Percentiles rank a stretch among this genome's conserved stretches.
phyloP scores from a whole-genome alignment of 2,113 vertebrate genomes.

The Paradoxurus hermaphroditus region DNA sequence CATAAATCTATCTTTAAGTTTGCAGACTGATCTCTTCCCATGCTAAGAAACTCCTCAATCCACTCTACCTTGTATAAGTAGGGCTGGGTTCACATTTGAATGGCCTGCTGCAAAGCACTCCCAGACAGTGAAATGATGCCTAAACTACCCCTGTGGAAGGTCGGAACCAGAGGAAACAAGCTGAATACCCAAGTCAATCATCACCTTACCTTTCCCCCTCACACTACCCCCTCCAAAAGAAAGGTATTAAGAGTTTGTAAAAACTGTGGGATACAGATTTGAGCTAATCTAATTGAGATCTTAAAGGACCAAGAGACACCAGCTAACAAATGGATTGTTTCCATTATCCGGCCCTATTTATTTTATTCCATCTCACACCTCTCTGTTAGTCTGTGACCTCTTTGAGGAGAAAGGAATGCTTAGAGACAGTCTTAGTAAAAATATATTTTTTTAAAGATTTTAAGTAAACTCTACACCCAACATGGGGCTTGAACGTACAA shows the following conservation, averaged over 20 bases:
- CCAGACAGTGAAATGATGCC: neutral
- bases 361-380: neutral
- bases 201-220: neutral
- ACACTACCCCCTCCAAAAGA: neutral
- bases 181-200: neutral
- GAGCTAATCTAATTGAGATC: neutral
- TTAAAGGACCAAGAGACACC: neutral
- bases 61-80: neutral
- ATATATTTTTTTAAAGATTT: neutral
- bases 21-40: neutral
- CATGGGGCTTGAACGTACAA: neutral
- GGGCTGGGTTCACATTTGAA: neutral
- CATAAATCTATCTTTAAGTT: neutral
- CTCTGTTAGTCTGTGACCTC: neutral
- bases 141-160: neutral
- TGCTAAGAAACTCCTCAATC: neutral
- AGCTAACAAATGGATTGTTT: neutral
- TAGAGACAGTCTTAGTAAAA: neutral
- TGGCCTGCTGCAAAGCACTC: neutral
- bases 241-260: neutral
- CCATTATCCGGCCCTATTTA: neutral
- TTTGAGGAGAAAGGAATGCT: neutral
- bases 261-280: neutral
- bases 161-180: neutral
- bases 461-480: neutral